These are phyloP conservation scores for Myanophis thanlyinensis DNA, from an alignment of 2,113 vertebrate species.

Conservation along the genomic window DNA sequence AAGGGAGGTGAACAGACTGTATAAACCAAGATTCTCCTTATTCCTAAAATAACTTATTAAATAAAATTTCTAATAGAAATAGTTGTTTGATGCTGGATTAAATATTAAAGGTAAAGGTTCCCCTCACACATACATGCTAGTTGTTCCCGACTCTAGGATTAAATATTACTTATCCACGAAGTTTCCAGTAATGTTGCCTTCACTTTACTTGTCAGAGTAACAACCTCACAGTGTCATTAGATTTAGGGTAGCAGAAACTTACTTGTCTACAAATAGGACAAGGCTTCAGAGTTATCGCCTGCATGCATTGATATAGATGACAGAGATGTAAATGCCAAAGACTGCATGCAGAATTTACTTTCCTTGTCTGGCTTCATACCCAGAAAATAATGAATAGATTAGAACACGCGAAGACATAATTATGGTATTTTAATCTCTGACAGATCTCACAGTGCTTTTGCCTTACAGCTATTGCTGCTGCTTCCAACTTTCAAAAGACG, in stretches of 20 bases:
- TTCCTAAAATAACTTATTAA: not conserved
- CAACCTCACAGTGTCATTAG: not conserved
- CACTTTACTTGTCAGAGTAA: not conserved
- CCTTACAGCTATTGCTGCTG: conserved; percentile 50
- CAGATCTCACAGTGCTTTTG: conserved; percentile 67
- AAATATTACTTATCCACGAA: not conserved
- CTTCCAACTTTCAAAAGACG: conserved; percentile 32
- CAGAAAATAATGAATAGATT: conserved; percentile 74
- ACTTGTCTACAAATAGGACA: not conserved
- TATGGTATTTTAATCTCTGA: conserved; percentile 72
- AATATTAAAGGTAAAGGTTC: too few species aligned
- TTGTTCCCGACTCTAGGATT: too few species aligned
- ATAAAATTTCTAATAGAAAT: not conserved
- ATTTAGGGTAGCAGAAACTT: not conserved
- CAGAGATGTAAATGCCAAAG: conserved; percentile 59
- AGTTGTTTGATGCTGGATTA: not conserved
- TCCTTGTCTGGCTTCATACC: conserved; percentile 65
- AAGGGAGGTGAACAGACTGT: not conserved
- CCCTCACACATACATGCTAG: too few species aligned
- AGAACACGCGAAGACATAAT: conserved; percentile 76
- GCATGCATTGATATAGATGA: conserved; percentile 60
- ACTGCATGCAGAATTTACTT: conserved; percentile 59
- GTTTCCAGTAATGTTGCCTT: not conserved
- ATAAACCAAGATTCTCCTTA: not conserved
- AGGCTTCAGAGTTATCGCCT: conserved; percentile 18